Evolutionary conservation across 2,797 vertebrate species (phyloP).

Genomic region (Eutrigla gurnardus): DNA sequence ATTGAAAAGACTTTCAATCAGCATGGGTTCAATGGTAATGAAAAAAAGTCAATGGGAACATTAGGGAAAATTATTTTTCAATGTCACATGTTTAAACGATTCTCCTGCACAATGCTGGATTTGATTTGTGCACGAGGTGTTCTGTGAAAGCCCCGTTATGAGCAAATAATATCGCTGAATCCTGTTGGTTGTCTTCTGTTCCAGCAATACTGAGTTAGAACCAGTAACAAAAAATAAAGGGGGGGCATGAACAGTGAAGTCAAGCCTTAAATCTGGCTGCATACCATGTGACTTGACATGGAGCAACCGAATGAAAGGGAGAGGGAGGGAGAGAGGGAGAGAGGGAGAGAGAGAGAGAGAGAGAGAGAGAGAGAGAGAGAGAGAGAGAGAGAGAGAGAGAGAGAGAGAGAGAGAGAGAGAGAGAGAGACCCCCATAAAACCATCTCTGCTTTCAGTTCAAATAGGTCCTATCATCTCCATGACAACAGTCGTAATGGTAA

Average conservation of each 20-base stretch:
- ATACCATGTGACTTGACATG: constrained; percentile 79
- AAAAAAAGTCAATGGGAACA: constrained; percentile 53
- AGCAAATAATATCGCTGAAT: constrained; percentile 45
- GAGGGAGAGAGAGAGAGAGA: constrained; percentile 10
- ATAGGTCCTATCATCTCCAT: constrained; percentile 95
- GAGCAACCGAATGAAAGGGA: constrained; percentile 70
- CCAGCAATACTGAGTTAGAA: constrained; percentile 59
- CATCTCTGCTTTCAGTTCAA: constrained; percentile 95
- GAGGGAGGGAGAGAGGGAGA: constrained; percentile 37
- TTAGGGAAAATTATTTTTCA: constrained; percentile 58
- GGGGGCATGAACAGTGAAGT: constrained; percentile 69
- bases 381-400: constrained; percentile 31
- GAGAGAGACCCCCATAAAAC: constrained; percentile 84
- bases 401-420: constrained; percentile 54
- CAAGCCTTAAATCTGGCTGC: constrained; percentile 81
- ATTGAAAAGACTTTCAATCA: constrained; percentile 58
- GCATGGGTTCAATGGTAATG: constrained; percentile 40
- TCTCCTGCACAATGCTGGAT: constrained; percentile 30
- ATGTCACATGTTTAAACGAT: constrained; percentile 53
- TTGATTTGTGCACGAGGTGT: constrained; percentile 40
- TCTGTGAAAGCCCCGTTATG: constrained; percentile 32
- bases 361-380: background rate
- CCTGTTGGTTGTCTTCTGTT: constrained; percentile 58
- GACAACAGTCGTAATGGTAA: constrained; percentile 99
- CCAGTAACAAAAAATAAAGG: constrained; percentile 35